A percentile compares a stretch with the other conserved stretches of the same genome.
phyloP scores from a whole-genome alignment of 2,797 vertebrate species.

The Gadopsis bispinosus region DNA sequence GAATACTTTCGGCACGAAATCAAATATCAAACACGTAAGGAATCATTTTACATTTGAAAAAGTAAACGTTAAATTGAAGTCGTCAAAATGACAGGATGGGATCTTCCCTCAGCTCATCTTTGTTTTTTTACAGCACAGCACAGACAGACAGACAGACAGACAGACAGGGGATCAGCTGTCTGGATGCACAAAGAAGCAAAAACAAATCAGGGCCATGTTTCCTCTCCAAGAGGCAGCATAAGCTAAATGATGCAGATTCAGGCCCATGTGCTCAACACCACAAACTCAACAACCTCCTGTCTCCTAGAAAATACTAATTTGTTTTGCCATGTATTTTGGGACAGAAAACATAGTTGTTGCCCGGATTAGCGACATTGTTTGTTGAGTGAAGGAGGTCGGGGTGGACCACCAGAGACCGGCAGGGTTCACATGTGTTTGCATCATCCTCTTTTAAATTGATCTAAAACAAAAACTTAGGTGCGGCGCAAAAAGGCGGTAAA shows the following conservation, averaged over 20 bases:
- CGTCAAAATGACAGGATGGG: background rate
- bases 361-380: background rate
- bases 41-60: background rate
- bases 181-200: constrained; percentile 32
- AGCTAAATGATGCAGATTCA: constrained; percentile 56
- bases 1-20: background rate
- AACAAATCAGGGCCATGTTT: constrained; percentile 50
- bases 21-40: background rate
- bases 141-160: constrained; percentile 19
- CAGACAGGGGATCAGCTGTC: constrained; percentile 62
- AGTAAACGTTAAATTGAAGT: background rate
- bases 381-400: background rate
- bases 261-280: constrained; percentile 27
- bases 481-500: too few species aligned
- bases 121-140: background rate
- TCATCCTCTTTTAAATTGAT: too few species aligned
- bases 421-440: too few species aligned
- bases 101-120: background rate
- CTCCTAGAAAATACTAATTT: background rate
- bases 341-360: constrained; percentile 9
- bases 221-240: constrained; percentile 43
- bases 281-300: constrained; percentile 18
- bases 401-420: background rate
- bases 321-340: background rate
- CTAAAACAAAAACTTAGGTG: too few species aligned